Conservation (phyloP, 2,797 vertebrate species). For the Pygocentrus nattereri region DNA sequence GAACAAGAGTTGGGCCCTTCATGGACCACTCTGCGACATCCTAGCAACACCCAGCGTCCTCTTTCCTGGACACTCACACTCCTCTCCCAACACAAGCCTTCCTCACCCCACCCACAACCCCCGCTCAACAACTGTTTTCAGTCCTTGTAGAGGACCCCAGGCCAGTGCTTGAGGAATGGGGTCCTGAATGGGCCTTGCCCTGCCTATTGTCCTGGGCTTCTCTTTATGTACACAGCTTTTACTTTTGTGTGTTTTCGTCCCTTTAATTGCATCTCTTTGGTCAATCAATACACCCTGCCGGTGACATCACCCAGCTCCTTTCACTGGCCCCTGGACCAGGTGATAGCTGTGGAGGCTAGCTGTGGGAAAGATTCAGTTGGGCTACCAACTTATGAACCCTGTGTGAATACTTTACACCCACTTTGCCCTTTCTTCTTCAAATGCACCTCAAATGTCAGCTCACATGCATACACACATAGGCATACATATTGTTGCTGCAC, state of each 20-base stretch:
- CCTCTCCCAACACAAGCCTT: conserved; percentile 58
- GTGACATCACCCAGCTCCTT: conserved; percentile 75
- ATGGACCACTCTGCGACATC: conserved; percentile 73
- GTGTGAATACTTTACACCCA: conserved; percentile 36
- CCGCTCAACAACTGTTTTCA: conserved; percentile 73
- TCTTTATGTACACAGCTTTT: conserved; percentile 85
- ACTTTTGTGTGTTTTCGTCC: conserved; percentile 81
- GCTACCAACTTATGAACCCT: conserved; percentile 50
- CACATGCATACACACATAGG: neutral
- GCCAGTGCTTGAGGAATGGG: conserved; percentile 74
- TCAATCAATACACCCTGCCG: conserved; percentile 77
- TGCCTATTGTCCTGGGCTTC: conserved; percentile 75
- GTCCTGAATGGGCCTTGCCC: conserved; percentile 78
- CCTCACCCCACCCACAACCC: conserved; percentile 57
- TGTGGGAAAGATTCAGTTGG: conserved; percentile 61
- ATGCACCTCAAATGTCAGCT: neutral
- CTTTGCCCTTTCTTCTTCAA: conserved; percentile 16
- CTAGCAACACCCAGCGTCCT: conserved; percentile 76
- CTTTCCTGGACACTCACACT: conserved; percentile 73
- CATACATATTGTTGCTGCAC: neutral
- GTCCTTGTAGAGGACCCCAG: conserved; percentile 78
- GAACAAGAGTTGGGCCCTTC: conserved; percentile 70
- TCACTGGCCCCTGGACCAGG: conserved; percentile 71
- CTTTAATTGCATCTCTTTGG: conserved; percentile 84
- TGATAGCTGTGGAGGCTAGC: conserved; percentile 61